A percentile compares a stretch with the other conserved stretches of the same genome.
phyloP scores from a whole-genome alignment of 2,888 invertebrate genomes.

The Strigamia transsilvanica region DNA sequence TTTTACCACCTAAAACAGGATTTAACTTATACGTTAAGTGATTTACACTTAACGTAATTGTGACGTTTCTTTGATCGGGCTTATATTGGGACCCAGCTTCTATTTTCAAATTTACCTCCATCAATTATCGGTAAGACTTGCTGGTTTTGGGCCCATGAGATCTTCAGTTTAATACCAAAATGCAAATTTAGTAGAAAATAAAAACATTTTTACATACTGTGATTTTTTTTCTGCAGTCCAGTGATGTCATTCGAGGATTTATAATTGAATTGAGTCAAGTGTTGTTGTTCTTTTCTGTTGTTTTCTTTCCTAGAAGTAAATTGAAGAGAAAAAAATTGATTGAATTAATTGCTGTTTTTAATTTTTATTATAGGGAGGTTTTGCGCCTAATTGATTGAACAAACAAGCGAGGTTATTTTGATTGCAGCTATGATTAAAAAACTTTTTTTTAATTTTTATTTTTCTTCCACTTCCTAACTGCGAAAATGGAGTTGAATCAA shows the following conservation, averaged over 20 bases:
- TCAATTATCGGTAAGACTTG: too few relatives aligned
- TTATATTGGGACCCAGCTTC: too few relatives aligned
- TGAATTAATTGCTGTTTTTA: neutral
- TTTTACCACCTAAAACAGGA: too few relatives aligned
- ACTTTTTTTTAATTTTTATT: neutral
- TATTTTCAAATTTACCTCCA: too few relatives aligned
- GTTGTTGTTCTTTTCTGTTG: neutral
- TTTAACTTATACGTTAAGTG: too few relatives aligned
- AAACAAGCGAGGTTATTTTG: slow-evolving; percentile 14
- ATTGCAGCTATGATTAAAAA: slow-evolving; percentile 17
- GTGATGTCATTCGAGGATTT: neutral
- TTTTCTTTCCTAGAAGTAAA: neutral
- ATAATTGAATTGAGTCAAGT: neutral
- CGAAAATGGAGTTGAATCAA: neutral
- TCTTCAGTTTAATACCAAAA: too few relatives aligned
- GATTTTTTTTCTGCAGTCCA: neutral
- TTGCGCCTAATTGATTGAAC: neutral
- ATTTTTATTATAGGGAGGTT: neutral
- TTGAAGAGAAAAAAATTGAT: neutral
- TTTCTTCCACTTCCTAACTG: neutral
- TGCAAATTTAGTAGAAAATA: too few relatives aligned
- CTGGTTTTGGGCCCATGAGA: too few relatives aligned
- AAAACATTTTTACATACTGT: neutral
- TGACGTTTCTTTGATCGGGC: too few relatives aligned
- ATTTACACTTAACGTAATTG: too few relatives aligned